A percentile compares a stretch with the other conserved stretches of the same genome.
Evolutionary conservation across 2,888 invertebrate genomes (phyloP).

Genomic region (Aricia artaxerxes): DNA sequence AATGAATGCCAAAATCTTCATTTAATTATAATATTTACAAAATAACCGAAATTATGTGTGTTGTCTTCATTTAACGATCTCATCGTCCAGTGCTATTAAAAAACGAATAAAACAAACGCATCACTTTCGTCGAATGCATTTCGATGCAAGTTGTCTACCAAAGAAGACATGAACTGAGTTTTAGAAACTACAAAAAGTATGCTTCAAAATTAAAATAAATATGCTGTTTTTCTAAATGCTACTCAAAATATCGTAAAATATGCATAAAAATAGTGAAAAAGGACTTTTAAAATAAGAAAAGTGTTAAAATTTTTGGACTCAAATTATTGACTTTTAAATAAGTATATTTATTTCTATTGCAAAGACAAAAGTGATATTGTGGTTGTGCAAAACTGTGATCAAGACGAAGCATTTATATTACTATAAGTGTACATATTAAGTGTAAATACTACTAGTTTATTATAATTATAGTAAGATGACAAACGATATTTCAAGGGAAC

Average conservation of each 20-base stretch:
- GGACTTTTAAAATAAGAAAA: background rate
- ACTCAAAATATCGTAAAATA: background rate
- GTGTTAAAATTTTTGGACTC: background rate
- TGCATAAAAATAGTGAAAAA: background rate
- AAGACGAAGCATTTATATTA: background rate
- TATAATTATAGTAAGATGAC: constrained; percentile 23
- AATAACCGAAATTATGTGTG: background rate
- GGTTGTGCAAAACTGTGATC: constrained; percentile 3
- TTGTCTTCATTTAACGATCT: background rate
- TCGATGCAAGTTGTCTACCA: background rate
- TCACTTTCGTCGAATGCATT: background rate
- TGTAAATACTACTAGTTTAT: background rate
- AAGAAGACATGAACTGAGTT: background rate
- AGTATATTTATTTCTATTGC: background rate
- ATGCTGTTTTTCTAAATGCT: background rate
- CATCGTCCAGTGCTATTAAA: background rate
- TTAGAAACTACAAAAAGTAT: background rate
- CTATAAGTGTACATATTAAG: background rate
- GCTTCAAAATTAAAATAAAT: background rate
- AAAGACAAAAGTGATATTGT: background rate
- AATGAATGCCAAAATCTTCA: no score
- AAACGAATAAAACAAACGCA: constrained; percentile 9
- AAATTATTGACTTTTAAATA: background rate
- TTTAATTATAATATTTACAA: no score
- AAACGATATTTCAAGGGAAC: constrained; percentile 23